Evolutionary conservation across 2,797 vertebrate species (phyloP).

Genomic region (Rhinatrema bivittatum): DNA sequence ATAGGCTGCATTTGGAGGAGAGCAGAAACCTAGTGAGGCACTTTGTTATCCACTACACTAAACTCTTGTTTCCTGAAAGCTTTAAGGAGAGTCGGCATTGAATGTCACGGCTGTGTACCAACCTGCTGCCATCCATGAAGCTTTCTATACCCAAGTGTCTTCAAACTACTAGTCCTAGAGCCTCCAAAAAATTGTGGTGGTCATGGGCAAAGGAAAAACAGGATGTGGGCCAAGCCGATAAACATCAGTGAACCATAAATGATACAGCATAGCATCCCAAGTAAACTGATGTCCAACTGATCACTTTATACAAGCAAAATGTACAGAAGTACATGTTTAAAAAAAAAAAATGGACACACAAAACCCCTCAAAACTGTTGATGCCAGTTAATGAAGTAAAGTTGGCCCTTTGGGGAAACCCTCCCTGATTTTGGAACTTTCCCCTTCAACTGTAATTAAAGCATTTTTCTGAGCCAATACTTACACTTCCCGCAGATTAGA

Average conservation of each 20-base stretch:
- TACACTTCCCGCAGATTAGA: conserved; percentile 84
- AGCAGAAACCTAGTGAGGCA: conserved; percentile 17
- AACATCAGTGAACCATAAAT: too few relatives aligned
- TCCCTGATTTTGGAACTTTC: background rate
- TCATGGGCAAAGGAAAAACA: too few relatives aligned
- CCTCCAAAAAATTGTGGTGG: too few relatives aligned
- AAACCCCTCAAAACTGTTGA: background rate
- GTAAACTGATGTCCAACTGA: conserved; percentile 9
- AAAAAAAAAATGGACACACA: background rate
- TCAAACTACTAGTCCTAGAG: too few relatives aligned
- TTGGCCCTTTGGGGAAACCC: conserved; percentile 9
- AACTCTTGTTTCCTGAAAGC: conserved; percentile 39
- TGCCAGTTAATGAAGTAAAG: background rate
- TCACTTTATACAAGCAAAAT: conserved; percentile 11
- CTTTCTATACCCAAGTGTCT: too few relatives aligned
- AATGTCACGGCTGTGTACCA: conserved; percentile 14
- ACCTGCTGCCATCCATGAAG: too few relatives aligned
- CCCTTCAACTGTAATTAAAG: conserved; percentile 18
- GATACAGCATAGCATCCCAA: too few relatives aligned
- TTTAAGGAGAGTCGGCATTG: conserved; percentile 19
- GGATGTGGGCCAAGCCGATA: too few relatives aligned
- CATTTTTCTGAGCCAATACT: conserved; percentile 53
- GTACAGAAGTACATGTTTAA: too few relatives aligned
- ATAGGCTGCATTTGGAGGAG: background rate
- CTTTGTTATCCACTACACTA: conserved; percentile 24